Evolutionary conservation across 1,140 invertebrate species (phyloP).

Genomic region (Capitella teleta): DNA sequence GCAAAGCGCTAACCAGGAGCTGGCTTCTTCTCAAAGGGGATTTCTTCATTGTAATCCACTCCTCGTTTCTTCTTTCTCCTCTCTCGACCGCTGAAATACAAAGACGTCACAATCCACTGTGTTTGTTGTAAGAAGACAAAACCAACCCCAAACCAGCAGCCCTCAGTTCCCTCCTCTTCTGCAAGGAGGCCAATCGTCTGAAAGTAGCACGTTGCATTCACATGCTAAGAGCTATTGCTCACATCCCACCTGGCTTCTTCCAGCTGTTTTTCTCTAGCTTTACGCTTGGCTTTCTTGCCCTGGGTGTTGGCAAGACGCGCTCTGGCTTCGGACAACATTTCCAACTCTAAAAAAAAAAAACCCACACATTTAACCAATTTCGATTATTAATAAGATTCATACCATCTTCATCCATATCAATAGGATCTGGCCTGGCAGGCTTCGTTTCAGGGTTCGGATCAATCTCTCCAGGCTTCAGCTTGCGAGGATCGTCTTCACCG

Average conservation of each 20-base stretch:
- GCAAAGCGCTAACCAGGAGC: conserved; percentile 47
- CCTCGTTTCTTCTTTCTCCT: conserved; percentile 43
- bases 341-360: conserved; percentile 59
- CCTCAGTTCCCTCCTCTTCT: conserved; percentile 88
- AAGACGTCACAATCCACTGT: not conserved
- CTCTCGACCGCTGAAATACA: conserved; percentile 26
- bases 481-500: conserved; percentile 80
- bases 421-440: conserved; percentile 96
- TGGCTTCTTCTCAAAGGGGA: conserved; percentile 92
- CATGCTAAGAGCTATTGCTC: not conserved
- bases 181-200: conserved; percentile 81
- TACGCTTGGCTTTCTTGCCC: conserved; percentile 97
- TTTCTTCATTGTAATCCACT: conserved; percentile 95
- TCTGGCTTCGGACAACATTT: conserved; percentile 97
- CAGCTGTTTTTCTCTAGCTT: conserved; percentile 95
- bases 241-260: conserved; percentile 69
- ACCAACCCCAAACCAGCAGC: conserved; percentile 83
- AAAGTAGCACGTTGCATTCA: conserved; percentile 3
- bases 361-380: not conserved
- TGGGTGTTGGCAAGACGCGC: conserved; percentile 97
- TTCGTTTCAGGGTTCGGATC: conserved; percentile 99
- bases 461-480: conserved; percentile 96
- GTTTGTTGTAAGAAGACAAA: too few species aligned
- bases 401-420: conserved; percentile 99
- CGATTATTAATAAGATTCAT: not conserved